Base-by-base conservation (phyloP, 1,140 invertebrate species). In the Drosophila cardini region DNA sequence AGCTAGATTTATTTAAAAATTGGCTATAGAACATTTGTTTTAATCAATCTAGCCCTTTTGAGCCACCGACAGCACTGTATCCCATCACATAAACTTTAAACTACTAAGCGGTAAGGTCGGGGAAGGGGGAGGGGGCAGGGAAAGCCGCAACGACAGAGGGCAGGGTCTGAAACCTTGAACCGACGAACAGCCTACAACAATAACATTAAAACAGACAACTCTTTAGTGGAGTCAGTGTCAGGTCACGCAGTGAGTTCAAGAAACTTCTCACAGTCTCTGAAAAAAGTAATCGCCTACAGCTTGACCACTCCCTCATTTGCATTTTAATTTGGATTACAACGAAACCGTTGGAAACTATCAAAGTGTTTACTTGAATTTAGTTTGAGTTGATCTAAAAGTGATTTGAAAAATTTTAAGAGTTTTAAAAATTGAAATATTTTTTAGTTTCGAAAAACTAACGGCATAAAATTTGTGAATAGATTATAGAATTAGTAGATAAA, bases 271-370 rank as follows among this genome's bases (percentile, higher is more conserved):
- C 43, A 36, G 15, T 30, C 16, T n/a, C 11, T 10, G 43, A 42
- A 16, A 15, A 43, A 7, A 32, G n/a, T n/a, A 57, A 5, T 13
- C 16, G 16, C 52, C 26, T 34, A 21, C 15, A 40, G 13, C 30
- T n/a, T 16, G 42, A 56, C 50, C 57, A 64, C 68, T 42, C 68
- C 69, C 52, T 65, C 52, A 65, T 67, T 72, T 65, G 62, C 69
- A 65, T 72, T 57, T 65, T 57, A 3, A 38, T 57, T 57, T 34
- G 10, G 21, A 26, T 26, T 26, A 26, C 21, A 62, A 32, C 50
- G 13, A 64, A 30, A 53, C 21, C 30, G 13, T 11, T 36, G 55
- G 32, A 46, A 26, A 8, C 26, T 46, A n/a, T n/a, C 32, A 11
- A 48, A 36, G 7, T 18, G 32, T 32, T 21, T 9, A 36, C 6